phyloP scores from a whole-genome alignment of 2,888 invertebrate species.

The Hypena proboscidalis region DNA sequence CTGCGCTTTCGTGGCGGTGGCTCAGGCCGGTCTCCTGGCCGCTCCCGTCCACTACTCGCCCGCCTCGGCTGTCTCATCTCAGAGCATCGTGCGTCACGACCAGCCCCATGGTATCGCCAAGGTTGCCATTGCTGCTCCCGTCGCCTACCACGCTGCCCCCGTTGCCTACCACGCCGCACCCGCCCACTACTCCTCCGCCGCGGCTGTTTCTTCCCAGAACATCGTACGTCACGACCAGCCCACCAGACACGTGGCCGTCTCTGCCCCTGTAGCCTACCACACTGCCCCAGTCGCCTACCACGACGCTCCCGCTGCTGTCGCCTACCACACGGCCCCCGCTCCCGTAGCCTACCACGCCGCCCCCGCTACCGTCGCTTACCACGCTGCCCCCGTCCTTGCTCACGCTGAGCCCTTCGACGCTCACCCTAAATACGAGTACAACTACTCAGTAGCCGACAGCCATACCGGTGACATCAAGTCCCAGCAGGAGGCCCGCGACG shows the following conservation, averaged over 20 bases:
- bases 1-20: constrained; percentile 11
- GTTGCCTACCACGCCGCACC: constrained; percentile 48
- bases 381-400: constrained; percentile 51
- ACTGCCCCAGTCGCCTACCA: constrained; percentile 25
- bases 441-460: constrained; percentile 79
- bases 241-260: constrained; percentile 40
- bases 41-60: constrained; percentile 60
- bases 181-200: constrained; percentile 48
- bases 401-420: constrained; percentile 39
- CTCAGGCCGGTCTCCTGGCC: constrained; percentile 23
- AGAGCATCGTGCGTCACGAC: constrained; percentile 53
- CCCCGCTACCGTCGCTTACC: constrained; percentile 52
- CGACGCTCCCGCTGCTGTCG: constrained; percentile 41
- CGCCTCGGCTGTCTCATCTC: constrained; percentile 60
- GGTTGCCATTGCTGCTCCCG: constrained; percentile 35
- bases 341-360: constrained; percentile 52
- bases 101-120: constrained; percentile 44
- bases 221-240: constrained; percentile 49
- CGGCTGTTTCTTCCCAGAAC: constrained; percentile 58
- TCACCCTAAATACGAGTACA: constrained; percentile 71
- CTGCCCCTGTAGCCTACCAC: constrained; percentile 28
- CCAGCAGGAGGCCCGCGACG: constrained; percentile 78
- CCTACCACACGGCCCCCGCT: constrained; percentile 46
- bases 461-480: constrained; percentile 82
- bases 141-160: constrained; percentile 36